Percentiles rank a stretch among this genome's conserved stretches.
Conservation (phyloP, 1,140 invertebrate species). For the Samia ricini region DNA sequence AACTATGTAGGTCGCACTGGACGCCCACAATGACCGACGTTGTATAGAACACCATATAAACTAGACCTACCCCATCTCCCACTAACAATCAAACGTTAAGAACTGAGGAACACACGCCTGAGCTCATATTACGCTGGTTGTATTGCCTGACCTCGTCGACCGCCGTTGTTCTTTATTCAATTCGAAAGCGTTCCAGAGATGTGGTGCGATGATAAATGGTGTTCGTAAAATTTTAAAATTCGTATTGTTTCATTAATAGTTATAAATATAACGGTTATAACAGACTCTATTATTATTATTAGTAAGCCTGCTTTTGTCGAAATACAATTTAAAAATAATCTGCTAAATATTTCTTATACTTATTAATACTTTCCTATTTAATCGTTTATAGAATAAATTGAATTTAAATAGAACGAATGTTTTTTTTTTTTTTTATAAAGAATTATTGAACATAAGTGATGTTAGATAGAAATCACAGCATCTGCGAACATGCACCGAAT, state of each 20-base stretch:
- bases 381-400: no score
- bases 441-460: neutral
- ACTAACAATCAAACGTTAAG: conserved; percentile 23
- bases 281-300: neutral
- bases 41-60: conserved; percentile 35
- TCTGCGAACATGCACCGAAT: conserved; percentile 36
- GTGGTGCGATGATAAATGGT: conserved; percentile 31
- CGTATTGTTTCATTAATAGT: conserved; percentile 1
- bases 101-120: conserved; percentile 20
- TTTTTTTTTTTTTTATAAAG: no score
- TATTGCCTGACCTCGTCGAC: conserved; percentile 43
- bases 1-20: conserved; percentile 60
- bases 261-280: neutral
- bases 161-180: conserved; percentile 53
- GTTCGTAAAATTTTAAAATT: conserved; percentile 29
- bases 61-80: conserved; percentile 35
- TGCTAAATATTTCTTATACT: no score
- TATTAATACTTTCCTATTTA: neutral
- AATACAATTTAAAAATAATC: neutral
- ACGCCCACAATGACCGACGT: conserved; percentile 53
- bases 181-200: conserved; percentile 41
- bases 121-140: conserved; percentile 39
- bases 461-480: conserved; percentile 22
- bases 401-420: no score
- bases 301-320: neutral